phyloP scores from a whole-genome alignment of 2,113 vertebrate genomes.

The Malurus alboscapulatus region DNA sequence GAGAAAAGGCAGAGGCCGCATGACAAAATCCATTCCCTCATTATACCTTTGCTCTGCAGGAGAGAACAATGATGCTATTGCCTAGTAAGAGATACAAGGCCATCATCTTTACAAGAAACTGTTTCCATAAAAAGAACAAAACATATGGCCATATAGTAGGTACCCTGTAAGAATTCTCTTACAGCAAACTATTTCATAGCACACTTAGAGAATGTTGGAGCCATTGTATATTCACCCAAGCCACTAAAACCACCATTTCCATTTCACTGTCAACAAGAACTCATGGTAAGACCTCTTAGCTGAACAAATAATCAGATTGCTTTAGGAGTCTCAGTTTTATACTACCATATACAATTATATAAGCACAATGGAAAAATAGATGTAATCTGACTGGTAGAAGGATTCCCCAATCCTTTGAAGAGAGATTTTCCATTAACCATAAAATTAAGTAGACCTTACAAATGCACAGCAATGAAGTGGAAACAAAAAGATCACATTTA shows the following conservation, averaged over 20 bases:
- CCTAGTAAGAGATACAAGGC: not conserved
- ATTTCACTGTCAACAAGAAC: not conserved
- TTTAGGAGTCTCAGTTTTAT: not conserved
- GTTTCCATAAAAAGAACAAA: not conserved
- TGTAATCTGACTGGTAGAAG: not conserved
- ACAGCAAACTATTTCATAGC: not conserved
- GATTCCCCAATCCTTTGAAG: slow-evolving; percentile 13
- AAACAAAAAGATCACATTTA: slow-evolving; percentile 35
- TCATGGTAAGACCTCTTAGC: slow-evolving; percentile 21
- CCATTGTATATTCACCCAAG: not conserved
- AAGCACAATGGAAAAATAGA: slow-evolving; percentile 1
- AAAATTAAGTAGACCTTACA: not conserved
- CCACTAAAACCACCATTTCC: not conserved
- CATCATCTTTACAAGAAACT: not conserved
- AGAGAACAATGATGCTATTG: not conserved
- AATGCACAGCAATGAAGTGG: not conserved
- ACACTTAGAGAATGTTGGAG: not conserved
- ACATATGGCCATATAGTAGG: not conserved
- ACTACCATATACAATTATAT: not conserved
- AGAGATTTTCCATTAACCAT: not conserved
- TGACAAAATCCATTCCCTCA: not conserved
- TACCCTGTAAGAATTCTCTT: not conserved
- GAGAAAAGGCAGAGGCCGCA: not conserved
- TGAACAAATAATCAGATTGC: slow-evolving; percentile 23
- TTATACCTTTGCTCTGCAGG: not conserved